Evolutionary conservation across 2,797 vertebrate species (phyloP), one percentile per base, ranked within the genome.

Genomic region (Pipistrellus pygmaeus): DNA sequence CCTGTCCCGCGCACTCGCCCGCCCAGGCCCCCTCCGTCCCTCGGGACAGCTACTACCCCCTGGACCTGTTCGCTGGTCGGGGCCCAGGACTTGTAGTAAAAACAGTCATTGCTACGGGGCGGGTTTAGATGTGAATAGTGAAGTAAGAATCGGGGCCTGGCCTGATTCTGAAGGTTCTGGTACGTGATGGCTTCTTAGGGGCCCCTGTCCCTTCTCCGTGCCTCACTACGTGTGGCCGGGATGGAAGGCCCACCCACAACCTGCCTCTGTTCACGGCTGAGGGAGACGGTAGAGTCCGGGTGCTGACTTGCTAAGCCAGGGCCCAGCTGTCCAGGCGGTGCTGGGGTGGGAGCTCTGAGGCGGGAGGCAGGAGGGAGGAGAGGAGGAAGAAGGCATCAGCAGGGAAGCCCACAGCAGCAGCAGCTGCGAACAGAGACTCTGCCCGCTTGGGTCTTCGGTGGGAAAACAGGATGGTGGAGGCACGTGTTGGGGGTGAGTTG

Each of bases 291-390:
- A 66, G 93, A 38, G 94, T 80, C n/a, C 18, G 86, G 72, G 32
- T 0, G 2, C 38, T 91, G 93, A 91, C 73, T 90, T 86, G 78
- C 96, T 93, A 82, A 23, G 13, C 6, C 77, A 1, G 93, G 91
- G 83, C 72, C 76, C 82, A 0, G 57, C 82, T 60, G 71, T 89
- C 93, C 1, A 30, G 77, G 92, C 83, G 95, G 97, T 51, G 86
- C 92, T 73, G 78, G 95, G 96, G 83, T 64, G 97, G 97, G 92
- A 86, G 93, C 92, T 93, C 96, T 96, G 71, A 68, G 88, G 81
- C 93, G 35, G 35, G 60, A 18, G 10, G 64, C 66, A 30, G 81
- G 72, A 68, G 71, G 85, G n/a, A 60, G 89, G 73, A 88, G 75
- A 60, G 38, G 72, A 44, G 88, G 82, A 66, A 51, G 95, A 92